Evolutionary conservation across 1,140 invertebrate species (phyloP).

Genomic region (Sarcophaga bullata): DNA sequence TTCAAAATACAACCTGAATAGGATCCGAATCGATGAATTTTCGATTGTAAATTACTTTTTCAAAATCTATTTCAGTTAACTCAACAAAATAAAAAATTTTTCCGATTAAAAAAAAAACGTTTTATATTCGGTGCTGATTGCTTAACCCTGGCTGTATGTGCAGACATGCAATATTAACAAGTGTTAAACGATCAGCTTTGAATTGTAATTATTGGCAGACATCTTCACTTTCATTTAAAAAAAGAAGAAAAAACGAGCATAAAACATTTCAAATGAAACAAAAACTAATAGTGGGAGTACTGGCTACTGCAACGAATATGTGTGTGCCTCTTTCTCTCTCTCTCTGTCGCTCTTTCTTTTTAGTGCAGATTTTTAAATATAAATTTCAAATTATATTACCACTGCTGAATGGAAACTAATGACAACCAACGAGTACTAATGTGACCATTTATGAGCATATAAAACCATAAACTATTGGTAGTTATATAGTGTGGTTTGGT

Average conservation of each 20-base stretch:
- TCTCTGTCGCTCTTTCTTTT: too few species aligned
- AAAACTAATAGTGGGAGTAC: neutral
- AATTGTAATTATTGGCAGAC: slow-evolving; percentile 38
- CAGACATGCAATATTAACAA: neutral
- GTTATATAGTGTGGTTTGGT: neutral
- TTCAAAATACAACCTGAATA: too few species aligned
- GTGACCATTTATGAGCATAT: neutral
- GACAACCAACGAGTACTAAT: slow-evolving; percentile 12
- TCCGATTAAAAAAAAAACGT: too few species aligned
- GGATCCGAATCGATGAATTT: too few species aligned
- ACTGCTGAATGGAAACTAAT: too few species aligned
- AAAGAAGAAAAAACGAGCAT: neutral
- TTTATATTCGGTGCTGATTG: neutral
- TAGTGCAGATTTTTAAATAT: too few species aligned
- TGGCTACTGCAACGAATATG: too few species aligned
- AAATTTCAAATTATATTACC: too few species aligned
- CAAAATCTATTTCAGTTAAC: too few species aligned
- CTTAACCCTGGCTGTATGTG: neutral
- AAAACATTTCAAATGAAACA: neutral
- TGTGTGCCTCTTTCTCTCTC: too few species aligned
- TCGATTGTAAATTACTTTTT: too few species aligned
- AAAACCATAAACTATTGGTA: neutral
- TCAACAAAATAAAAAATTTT: too few species aligned
- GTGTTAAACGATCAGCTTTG: slow-evolving; percentile 27
- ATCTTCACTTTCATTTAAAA: slow-evolving; percentile 32